These are phyloP conservation scores for Anas flavirostris DNA, from an alignment of 2,797 vertebrate species.

Conservation along the genomic window DNA sequence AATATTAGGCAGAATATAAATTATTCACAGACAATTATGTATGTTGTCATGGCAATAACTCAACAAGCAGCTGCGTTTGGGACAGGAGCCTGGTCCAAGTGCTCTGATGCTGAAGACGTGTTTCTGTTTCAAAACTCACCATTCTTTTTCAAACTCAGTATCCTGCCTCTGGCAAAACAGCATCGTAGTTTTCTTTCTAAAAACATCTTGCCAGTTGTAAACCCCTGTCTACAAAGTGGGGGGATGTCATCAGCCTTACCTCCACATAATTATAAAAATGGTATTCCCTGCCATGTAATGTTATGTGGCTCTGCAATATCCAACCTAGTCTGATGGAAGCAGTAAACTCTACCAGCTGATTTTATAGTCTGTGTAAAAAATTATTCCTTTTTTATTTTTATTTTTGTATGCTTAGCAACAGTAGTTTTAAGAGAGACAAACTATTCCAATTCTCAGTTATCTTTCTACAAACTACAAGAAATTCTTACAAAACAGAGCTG, in stretches of 20 bases:
- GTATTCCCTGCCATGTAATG: background rate
- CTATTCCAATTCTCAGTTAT: background rate
- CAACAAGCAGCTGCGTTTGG: background rate
- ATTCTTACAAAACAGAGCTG: background rate
- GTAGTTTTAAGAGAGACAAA: background rate
- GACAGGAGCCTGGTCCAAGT: background rate
- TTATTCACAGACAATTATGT: background rate
- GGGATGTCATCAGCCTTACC: background rate
- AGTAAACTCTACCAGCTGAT: background rate
- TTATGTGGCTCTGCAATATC: accelerated
- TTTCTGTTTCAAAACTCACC: background rate
- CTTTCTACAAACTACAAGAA: background rate
- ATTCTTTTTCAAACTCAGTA: background rate
- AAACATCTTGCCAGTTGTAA: background rate
- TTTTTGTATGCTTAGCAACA: background rate
- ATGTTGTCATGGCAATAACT: background rate
- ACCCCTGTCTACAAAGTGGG: background rate
- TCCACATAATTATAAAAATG: background rate
- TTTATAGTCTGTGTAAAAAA: background rate
- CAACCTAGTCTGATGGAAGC: background rate
- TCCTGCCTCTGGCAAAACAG: background rate
- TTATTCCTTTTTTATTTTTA: background rate
- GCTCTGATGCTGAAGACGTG: background rate
- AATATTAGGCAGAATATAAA: background rate
- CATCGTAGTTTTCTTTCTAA: background rate